A percentile compares a stretch with the other conserved stretches of the same genome.
These are phyloP conservation scores for Chironomus tentans DNA, from an alignment of 2,888 invertebrate species.

Conservation along the genomic window DNA sequence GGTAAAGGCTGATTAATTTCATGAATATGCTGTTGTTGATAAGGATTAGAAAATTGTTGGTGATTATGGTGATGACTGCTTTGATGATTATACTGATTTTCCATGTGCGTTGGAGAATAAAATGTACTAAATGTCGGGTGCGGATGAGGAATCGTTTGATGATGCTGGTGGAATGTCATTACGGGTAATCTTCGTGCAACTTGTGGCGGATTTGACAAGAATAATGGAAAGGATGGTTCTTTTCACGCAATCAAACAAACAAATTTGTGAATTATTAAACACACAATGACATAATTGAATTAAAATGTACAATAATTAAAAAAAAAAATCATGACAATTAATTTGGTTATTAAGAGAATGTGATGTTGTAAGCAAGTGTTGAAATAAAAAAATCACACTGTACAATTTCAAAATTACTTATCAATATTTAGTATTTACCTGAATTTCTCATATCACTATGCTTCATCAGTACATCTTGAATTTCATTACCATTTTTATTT, in stretches of 20 bases:
- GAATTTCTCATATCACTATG: slow-evolving; percentile 38
- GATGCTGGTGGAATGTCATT: slow-evolving; percentile 28
- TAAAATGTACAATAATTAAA: too few species aligned
- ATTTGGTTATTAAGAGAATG: too few species aligned
- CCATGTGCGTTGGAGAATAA: slow-evolving; percentile 27
- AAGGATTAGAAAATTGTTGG: slow-evolving; percentile 5
- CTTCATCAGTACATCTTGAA: slow-evolving; percentile 38
- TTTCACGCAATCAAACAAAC: slow-evolving; percentile 32
- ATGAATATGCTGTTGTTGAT: background rate
- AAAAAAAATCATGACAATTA: too few species aligned
- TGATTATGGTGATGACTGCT: background rate
- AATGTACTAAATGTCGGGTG: slow-evolving; percentile 29
- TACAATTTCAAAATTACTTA: too few species aligned
- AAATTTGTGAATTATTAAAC: background rate
- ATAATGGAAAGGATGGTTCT: slow-evolving; percentile 41
- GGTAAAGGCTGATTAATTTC: background rate
- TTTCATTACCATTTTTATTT: slow-evolving; percentile 37
- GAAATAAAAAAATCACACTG: too few species aligned
- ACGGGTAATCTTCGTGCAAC: background rate
- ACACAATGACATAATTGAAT: too few species aligned
- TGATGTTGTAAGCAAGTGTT: too few species aligned
- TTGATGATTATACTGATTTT: slow-evolving; percentile 28
- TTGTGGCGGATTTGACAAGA: slow-evolving; percentile 41
- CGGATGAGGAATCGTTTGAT: slow-evolving; percentile 30
- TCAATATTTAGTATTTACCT: slow-evolving; percentile 32